Evolutionary conservation across 2,797 vertebrate species (phyloP).

Genomic region (Trachops cirrhosus): DNA sequence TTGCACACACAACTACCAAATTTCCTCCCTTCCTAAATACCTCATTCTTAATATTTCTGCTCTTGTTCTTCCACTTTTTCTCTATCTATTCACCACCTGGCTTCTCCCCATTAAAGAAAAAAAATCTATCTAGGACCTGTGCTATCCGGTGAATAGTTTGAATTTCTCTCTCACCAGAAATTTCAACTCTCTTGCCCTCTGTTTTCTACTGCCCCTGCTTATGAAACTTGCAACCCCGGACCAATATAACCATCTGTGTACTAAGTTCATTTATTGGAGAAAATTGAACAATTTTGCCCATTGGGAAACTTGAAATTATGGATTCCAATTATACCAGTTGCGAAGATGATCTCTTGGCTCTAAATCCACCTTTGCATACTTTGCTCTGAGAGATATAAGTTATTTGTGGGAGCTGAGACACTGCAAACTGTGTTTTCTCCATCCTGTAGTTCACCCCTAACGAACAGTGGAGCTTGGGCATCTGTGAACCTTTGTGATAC

Average conservation of each 20-base stretch:
- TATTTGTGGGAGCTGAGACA: neutral
- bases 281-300: neutral
- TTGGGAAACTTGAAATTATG: neutral
- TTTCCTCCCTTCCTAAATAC: neutral
- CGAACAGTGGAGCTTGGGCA: neutral
- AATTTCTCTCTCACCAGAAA: neutral
- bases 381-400: neutral
- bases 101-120: neutral
- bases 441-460: neutral
- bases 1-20: neutral
- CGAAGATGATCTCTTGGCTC: neutral
- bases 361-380: neutral
- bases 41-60: neutral
- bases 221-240: neutral
- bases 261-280: neutral
- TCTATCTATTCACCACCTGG: neutral
- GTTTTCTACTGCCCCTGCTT: neutral
- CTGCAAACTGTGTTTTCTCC: neutral
- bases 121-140: neutral
- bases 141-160: neutral
- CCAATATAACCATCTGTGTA: neutral
- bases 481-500: neutral
- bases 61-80: neutral
- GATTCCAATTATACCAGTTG: neutral
- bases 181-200: neutral